Evolutionary conservation across 2,113 vertebrate genomes (phyloP).

Genomic region (Cisticola juncidis): DNA sequence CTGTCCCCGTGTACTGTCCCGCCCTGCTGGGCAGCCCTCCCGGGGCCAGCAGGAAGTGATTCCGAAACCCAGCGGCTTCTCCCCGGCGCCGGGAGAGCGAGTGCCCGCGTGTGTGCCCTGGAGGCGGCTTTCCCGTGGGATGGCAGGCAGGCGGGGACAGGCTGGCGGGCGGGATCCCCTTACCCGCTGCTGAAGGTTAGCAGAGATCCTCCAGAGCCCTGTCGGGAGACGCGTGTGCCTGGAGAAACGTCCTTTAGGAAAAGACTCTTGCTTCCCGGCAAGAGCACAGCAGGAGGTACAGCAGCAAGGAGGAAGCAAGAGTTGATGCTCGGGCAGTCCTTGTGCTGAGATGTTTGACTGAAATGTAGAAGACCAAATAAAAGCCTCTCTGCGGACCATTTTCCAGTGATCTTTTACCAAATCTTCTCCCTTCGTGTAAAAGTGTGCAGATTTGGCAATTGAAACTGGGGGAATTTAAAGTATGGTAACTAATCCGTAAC

Average conservation of each 20-base stretch:
- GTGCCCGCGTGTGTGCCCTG: background rate
- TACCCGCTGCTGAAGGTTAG: background rate
- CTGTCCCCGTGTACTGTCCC: background rate
- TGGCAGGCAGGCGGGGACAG: background rate
- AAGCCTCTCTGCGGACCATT: background rate
- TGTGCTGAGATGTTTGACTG: background rate
- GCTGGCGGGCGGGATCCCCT: background rate
- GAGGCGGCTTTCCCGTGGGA: background rate
- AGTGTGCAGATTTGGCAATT: accelerated
- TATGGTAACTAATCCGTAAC: background rate
- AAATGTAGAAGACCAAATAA: background rate
- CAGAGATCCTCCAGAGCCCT: background rate
- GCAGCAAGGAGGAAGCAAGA: too few species aligned
- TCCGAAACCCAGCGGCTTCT: background rate
- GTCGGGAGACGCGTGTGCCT: background rate
- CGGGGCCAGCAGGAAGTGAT: background rate
- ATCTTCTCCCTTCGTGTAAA: background rate
- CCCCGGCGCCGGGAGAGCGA: background rate
- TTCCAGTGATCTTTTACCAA: background rate
- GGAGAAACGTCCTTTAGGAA: background rate
- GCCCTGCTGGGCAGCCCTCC: background rate
- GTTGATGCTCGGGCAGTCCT: background rate
- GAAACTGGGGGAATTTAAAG: background rate
- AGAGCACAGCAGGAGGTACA: too few species aligned
- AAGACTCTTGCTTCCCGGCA: background rate